These are phyloP conservation scores for Dusona sp. DNA, from an alignment of 2,888 invertebrate species.

Conservation along the genomic window DNA sequence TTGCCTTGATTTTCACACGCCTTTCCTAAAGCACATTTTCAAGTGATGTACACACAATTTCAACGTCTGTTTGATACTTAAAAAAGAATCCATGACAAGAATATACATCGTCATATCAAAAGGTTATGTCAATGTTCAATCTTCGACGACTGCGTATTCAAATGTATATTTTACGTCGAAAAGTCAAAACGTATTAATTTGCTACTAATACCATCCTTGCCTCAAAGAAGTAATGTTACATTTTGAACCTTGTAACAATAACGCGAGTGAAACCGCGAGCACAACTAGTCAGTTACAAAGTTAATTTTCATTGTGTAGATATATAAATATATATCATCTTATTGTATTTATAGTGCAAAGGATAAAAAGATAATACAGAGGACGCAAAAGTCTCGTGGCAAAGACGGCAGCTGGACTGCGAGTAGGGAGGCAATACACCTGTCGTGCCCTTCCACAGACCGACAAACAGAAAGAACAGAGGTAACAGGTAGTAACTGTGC, in stretches of 20 bases:
- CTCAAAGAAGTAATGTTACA: neutral
- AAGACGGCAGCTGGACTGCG: slow-evolving; percentile 82
- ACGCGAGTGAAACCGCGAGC: neutral
- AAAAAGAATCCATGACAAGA: too few species aligned
- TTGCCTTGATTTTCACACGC: too few species aligned
- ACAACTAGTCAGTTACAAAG: neutral
- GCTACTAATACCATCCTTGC: too few species aligned
- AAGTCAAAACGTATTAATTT: too few species aligned
- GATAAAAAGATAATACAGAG: slow-evolving; percentile 60
- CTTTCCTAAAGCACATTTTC: too few species aligned
- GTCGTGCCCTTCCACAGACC: slow-evolving; percentile 76
- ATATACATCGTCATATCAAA: too few species aligned
- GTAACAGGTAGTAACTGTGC: slow-evolving; percentile 75
- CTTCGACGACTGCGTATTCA: too few species aligned
- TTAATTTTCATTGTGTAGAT: neutral
- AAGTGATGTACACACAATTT: too few species aligned
- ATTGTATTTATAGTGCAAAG: slow-evolving; percentile 20
- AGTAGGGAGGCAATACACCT: slow-evolving; percentile 78
- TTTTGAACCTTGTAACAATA: neutral
- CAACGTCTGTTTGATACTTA: too few species aligned
- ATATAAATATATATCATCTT: slow-evolving; percentile 21
- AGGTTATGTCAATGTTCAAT: too few species aligned
- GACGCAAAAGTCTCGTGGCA: slow-evolving; percentile 72
- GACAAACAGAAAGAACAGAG: slow-evolving; percentile 80
- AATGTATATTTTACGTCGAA: too few species aligned